Percentiles rank a stretch among this genome's conserved stretches.
These are phyloP conservation scores for Nothura maculosa DNA, from an alignment of 2,797 vertebrate genomes.

Conservation along the genomic window DNA sequence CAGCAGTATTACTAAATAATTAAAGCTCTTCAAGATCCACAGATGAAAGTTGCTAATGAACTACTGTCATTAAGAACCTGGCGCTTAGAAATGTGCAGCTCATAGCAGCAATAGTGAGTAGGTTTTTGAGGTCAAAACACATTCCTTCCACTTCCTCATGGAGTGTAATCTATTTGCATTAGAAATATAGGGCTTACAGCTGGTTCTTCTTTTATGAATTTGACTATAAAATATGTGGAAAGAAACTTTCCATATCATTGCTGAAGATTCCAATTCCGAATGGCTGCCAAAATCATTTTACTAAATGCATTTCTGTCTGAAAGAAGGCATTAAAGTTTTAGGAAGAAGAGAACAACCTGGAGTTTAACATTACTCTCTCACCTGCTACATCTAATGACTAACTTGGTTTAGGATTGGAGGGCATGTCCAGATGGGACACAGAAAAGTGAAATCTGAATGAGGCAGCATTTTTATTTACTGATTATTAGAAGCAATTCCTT, in stretches of 20 bases:
- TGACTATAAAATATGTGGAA: neutral
- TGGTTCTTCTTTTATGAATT: neutral
- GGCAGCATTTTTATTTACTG: constrained; percentile 4
- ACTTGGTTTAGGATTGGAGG: neutral
- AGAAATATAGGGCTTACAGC: neutral
- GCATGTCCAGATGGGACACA: neutral
- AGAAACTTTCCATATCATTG: neutral
- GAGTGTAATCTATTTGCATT: neutral
- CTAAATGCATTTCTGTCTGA: neutral
- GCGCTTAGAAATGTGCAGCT: neutral
- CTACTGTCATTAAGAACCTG: neutral
- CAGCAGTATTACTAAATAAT: neutral
- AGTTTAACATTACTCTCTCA: constrained; percentile 47
- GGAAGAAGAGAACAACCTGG: constrained; percentile 10
- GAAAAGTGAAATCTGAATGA: constrained; percentile 31
- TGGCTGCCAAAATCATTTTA: neutral
- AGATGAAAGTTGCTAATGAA: neutral
- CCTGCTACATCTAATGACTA: neutral
- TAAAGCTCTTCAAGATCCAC: neutral
- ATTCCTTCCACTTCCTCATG: neutral
- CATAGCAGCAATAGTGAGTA: neutral
- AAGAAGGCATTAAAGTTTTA: constrained; percentile 12
- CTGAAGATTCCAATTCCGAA: neutral
- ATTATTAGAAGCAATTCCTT: neutral
- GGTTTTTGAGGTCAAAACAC: neutral